These are phyloP conservation scores for Dendroctonus ponderosae DNA, from an alignment of 1,140 invertebrate genomes.

Conservation along the genomic window DNA sequence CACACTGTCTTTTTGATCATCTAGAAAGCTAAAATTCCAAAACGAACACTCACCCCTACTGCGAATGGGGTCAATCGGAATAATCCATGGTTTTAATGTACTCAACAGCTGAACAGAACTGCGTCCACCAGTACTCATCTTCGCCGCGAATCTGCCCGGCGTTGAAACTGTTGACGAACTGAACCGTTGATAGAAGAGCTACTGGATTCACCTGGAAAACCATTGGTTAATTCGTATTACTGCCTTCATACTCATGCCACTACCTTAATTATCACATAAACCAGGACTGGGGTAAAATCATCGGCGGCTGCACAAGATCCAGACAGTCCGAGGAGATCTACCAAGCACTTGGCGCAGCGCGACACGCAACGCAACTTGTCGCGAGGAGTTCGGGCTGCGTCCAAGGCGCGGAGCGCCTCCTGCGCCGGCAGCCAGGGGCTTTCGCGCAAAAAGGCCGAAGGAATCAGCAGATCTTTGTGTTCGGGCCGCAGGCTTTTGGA, in stretches of 20 bases:
- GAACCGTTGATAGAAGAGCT: conserved; percentile 91
- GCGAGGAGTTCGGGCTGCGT: conserved; percentile 89
- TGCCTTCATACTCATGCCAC: not conserved
- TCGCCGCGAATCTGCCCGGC: conserved; percentile 79
- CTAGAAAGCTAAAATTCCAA: too few relatives aligned
- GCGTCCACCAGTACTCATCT: conserved; percentile 98
- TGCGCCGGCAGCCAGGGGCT: conserved; percentile 98
- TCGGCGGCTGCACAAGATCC: conserved; percentile 90
- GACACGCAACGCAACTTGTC: conserved; percentile 89
- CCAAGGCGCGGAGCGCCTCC: conserved; percentile 85
- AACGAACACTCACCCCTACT: too few relatives aligned
- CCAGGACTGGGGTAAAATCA: conserved; percentile 94
- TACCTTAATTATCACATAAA: conserved; percentile 95
- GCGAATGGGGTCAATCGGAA: conserved; percentile 43
- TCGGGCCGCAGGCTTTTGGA: conserved; percentile 75
- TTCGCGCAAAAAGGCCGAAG: conserved; percentile 80
- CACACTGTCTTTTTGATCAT: too few relatives aligned
- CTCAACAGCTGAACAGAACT: conserved; percentile 94
- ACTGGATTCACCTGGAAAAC: conserved; percentile 82
- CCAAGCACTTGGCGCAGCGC: conserved; percentile 87
- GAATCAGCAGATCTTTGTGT: conserved; percentile 80
- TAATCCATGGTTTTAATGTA: conserved; percentile 99
- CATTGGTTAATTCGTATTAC: not conserved
- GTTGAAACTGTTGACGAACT: conserved; percentile 91
- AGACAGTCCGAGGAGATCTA: conserved; percentile 86